These are phyloP conservation scores for Dromius quadrimaculatus DNA, from an alignment of 2,888 invertebrate genomes.

Conservation along the genomic window DNA sequence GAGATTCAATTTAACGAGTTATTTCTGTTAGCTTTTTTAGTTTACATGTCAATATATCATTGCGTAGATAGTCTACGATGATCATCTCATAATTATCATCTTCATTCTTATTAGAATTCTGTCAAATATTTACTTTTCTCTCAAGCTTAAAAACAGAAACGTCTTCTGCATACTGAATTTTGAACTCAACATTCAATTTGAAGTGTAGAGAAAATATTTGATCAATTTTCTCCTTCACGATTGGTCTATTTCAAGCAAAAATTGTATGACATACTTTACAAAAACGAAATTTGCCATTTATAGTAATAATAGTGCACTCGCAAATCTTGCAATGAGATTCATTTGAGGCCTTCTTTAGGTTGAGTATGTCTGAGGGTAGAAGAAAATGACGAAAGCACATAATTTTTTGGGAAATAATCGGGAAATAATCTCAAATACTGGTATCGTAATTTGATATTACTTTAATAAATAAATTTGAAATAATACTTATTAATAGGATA, in stretches of 20 bases:
- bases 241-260: not conserved
- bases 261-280: constrained; percentile 19
- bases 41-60: too few relatives aligned
- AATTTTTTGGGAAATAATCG: too few relatives aligned
- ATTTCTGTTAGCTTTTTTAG: too few relatives aligned
- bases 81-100: not conserved
- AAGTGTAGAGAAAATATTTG: constrained; percentile 33
- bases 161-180: constrained; percentile 22
- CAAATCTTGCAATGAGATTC: constrained; percentile 4
- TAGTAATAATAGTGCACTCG: constrained; percentile 2
- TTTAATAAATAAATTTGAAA: too few relatives aligned
- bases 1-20: too few relatives aligned
- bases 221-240: constrained; percentile 19
- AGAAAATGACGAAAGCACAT: constrained; percentile 4
- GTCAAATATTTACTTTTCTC: not conserved
- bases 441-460: too few relatives aligned
- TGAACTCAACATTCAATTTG: constrained; percentile 6
- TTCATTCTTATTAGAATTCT: not conserved
- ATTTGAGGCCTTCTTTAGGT: constrained; percentile 21
- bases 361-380: not conserved
- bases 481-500: too few relatives aligned
- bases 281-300: constrained; percentile 15
- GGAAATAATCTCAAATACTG: too few relatives aligned
- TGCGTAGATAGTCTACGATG: too few relatives aligned
- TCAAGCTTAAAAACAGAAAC: not conserved